Conservation (phyloP, 2,113 vertebrate species). For the Thomomys bottae region DNA sequence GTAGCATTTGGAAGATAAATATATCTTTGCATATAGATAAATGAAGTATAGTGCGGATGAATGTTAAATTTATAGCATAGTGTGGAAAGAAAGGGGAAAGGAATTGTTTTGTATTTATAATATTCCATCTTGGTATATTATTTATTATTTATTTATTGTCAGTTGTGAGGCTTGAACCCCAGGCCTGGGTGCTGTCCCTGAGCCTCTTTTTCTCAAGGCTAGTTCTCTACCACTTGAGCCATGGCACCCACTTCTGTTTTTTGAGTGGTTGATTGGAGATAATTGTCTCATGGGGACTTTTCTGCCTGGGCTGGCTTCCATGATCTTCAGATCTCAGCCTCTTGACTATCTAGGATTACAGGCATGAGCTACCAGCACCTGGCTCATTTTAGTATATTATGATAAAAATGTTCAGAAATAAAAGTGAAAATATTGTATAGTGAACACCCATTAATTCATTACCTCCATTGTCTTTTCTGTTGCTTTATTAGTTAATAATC, state of each 20-base stretch:
- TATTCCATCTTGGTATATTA: background rate
- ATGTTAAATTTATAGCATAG: background rate
- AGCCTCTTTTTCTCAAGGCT: no score
- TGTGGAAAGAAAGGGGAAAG: background rate
- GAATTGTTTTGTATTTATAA: conserved; percentile 1
- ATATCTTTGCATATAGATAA: background rate
- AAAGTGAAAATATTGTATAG: conserved; percentile 10
- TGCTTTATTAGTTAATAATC: background rate
- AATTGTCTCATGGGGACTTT: no score
- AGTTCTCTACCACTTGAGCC: no score
- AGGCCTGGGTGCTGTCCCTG: no score
- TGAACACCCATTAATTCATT: background rate
- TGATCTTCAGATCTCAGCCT: no score
- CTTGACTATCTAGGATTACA: no score
- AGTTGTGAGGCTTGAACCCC: no score
- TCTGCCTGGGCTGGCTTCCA: no score
- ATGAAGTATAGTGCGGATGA: background rate
- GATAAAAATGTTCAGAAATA: conserved; percentile 16
- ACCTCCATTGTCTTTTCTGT: background rate
- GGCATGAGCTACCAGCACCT: no score
- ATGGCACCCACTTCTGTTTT: no score
- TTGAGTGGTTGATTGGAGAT: no score
- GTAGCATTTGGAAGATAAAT: background rate
- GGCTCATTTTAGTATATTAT: background rate
- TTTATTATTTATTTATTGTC: background rate